Percentiles rank a stretch among this genome's conserved stretches.
Evolutionary conservation across 2,888 invertebrate species (phyloP).

Genomic region (Escarpia spicata): DNA sequence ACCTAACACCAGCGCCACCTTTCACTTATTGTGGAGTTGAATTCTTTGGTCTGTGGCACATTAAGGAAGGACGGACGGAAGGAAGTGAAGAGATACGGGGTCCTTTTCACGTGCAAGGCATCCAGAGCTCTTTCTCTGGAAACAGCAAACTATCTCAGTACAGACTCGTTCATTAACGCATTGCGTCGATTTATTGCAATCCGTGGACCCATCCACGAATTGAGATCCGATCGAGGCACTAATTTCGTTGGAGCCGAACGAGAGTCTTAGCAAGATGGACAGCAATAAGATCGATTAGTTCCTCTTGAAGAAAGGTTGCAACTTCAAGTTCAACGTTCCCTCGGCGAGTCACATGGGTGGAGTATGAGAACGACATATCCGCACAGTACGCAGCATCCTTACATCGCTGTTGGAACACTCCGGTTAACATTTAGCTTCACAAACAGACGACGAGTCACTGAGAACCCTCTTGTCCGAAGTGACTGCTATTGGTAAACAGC

Average conservation of each 20-base stretch:
- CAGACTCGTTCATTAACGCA: slow-evolving; percentile 44
- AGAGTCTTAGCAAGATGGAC: slow-evolving; percentile 35
- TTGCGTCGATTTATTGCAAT: slow-evolving; percentile 40
- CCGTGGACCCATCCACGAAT: slow-evolving; percentile 37
- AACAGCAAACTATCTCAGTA: slow-evolving; percentile 37
- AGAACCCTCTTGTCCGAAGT: slow-evolving; percentile 36
- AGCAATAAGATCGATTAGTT: slow-evolving; percentile 25
- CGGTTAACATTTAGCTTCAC: not conserved
- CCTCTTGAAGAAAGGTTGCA: slow-evolving; percentile 23
- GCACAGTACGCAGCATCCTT: slow-evolving; percentile 34
- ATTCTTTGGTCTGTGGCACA: slow-evolving; percentile 54
- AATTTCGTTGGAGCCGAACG: slow-evolving; percentile 39
- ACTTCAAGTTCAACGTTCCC: slow-evolving; percentile 13
- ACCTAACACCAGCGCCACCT: slow-evolving; percentile 45
- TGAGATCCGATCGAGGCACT: slow-evolving; percentile 39
- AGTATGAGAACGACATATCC: slow-evolving; percentile 30
- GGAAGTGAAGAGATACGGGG: slow-evolving; percentile 50
- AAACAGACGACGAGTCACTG: slow-evolving; percentile 34
- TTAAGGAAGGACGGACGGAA: slow-evolving; percentile 43
- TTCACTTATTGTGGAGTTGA: slow-evolving; percentile 58
- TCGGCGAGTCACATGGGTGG: not conserved
- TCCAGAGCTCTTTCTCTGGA: slow-evolving; percentile 51
- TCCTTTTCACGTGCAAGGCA: slow-evolving; percentile 54
- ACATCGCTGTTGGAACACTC: slow-evolving; percentile 22
- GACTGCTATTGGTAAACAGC: slow-evolving; percentile 33